Percentiles rank a stretch among this genome's conserved stretches.
phyloP scores from a whole-genome alignment of 2,888 invertebrate genomes.

The Luperina nickerlii region DNA sequence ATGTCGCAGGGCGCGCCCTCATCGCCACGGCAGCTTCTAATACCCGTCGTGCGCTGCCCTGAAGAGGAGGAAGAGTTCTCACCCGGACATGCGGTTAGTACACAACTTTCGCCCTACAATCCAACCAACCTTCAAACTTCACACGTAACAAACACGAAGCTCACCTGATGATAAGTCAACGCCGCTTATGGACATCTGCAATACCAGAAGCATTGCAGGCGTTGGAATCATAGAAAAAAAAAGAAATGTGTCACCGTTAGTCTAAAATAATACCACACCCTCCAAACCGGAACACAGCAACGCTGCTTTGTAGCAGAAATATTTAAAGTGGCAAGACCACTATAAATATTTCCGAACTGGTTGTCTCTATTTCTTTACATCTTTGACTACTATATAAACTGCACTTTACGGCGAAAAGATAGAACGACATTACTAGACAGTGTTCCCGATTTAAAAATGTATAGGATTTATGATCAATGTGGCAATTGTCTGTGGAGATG shows the following conservation, averaged over 20 bases:
- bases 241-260: neutral
- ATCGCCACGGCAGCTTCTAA: conserved; percentile 69
- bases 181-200: neutral
- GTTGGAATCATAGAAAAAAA: neutral
- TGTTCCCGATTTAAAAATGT: neutral
- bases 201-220: neutral
- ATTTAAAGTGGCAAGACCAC: neutral
- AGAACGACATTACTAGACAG: no score
- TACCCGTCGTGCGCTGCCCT: conserved; percentile 58
- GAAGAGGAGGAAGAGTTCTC: conserved; percentile 80
- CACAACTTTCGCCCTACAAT: neutral
- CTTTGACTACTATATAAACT: no score
- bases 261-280: neutral
- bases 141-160: neutral
- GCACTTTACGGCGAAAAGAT: no score
- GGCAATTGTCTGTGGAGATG: neutral
- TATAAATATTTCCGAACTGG: no score
- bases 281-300: neutral
- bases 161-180: neutral
- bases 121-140: neutral
- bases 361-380: no score
- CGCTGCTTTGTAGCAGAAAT: neutral
- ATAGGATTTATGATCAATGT: neutral
- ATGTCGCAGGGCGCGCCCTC: conserved; percentile 71
- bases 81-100: conserved; percentile 71